Evolutionary conservation across 2,888 invertebrate species (phyloP).

Genomic region (Ennomos fuscantarius): DNA sequence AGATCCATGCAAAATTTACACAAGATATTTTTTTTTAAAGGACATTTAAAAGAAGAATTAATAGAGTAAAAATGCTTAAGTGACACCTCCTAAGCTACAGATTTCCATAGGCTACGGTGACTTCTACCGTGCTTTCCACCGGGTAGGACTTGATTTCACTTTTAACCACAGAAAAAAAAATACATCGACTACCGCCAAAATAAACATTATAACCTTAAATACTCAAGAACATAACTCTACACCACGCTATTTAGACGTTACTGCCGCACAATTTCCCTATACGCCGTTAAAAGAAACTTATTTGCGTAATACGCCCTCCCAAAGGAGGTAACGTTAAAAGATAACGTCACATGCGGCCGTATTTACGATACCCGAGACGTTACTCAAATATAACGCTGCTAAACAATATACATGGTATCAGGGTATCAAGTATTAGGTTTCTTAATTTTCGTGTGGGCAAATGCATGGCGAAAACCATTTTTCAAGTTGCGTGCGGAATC

Average conservation of each 20-base stretch:
- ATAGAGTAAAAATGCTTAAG: too few relatives aligned
- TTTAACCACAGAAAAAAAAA: background rate
- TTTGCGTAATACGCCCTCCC: slow-evolving; percentile 68
- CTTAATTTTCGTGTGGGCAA: too few relatives aligned
- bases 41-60: too few relatives aligned
- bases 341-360: slow-evolving; percentile 36
- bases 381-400: slow-evolving; percentile 22
- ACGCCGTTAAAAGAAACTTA: slow-evolving; percentile 66
- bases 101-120: too few relatives aligned
- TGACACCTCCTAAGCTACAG: too few relatives aligned
- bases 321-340: slow-evolving; percentile 40
- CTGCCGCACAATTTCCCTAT: slow-evolving; percentile 63
- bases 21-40: too few relatives aligned
- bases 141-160: too few relatives aligned
- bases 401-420: slow-evolving; percentile 16
- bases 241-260: slow-evolving; percentile 45
- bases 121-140: too few relatives aligned
- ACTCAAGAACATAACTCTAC: slow-evolving; percentile 22
- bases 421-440: too few relatives aligned
- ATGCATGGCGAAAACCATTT: too few relatives aligned
- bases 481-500: too few relatives aligned
- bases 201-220: slow-evolving; percentile 4
- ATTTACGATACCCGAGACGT: slow-evolving; percentile 60
- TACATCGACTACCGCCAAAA: slow-evolving; percentile 1
- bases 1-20: too few relatives aligned